Base-by-base conservation (phyloP, 2,113 vertebrate species). In the Meleagris gallopavo region DNA sequence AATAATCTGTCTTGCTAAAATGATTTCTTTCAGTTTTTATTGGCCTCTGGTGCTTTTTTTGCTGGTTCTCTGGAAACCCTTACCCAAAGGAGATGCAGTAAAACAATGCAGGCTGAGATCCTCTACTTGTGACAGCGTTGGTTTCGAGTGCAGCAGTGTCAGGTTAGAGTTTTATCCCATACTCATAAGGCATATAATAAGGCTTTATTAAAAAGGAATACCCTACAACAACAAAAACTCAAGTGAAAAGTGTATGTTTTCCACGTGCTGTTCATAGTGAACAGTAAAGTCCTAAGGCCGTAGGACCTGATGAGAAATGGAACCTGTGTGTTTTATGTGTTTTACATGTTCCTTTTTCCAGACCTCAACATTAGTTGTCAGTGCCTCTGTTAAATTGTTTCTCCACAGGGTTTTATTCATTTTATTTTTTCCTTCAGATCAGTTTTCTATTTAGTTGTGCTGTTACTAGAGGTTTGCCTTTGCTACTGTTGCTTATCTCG, bases 21-120 rank as follows among this genome's bases (percentile, higher is more conserved):
- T 21, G 61, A 88, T 73, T 77, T 89, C 80, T 83, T 89, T 62
- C 78, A 30, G 32, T 93, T 88, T 86, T 90, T 69, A 61, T 83
- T 40, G 54, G 34, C 41, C 61, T 80, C 61, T 71, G 36, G 50
- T 91, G 46, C 61, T 91, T 90, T 86, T 50, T 40, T 73, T 86
- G 48, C 16, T 85, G 45, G 25, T 32, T 83, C 57, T 83, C n/a
- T 65, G 91, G 83, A 81, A 93, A 57, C 34, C 43, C 40, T 77
- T 83, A 46, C 46, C 79, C 69, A 71, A 83, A 88, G 41, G 13
- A 80, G n/a, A 65, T 83, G 6, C 2, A 17, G 73, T 25, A 7
- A 40, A 88, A 77, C 10, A 30, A 15, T n/a, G 8, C 75, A 80
- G 43, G 18, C 41, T 41, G 27, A 70, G 78, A 54, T 52, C 18